These are phyloP conservation scores for Mycetomoellerius zeteki DNA, from an alignment of 1,140 invertebrate species.

Conservation along the genomic window DNA sequence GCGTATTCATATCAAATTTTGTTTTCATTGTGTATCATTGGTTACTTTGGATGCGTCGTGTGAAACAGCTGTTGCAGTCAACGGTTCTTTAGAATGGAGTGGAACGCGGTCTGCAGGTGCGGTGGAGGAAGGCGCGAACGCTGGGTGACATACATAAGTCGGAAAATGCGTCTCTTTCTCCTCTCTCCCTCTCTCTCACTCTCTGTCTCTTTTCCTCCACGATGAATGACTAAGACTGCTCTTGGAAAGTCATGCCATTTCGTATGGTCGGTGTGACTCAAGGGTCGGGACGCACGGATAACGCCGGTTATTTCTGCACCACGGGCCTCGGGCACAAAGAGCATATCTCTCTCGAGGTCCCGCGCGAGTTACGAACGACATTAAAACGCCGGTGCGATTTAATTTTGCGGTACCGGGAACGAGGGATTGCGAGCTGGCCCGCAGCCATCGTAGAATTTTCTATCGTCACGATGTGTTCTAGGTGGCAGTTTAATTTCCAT, in stretches of 20 bases:
- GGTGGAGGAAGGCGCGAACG: constrained; percentile 5
- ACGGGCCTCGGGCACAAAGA: constrained; percentile 77
- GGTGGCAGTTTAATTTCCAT: constrained; percentile 9
- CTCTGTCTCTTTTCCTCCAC: constrained; percentile 21
- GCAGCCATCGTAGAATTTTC: constrained; percentile 54
- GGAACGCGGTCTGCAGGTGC: constrained; percentile 46
- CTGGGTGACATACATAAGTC: constrained; percentile 3
- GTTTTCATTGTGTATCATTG: constrained; percentile 53
- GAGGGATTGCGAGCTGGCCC: constrained; percentile 25
- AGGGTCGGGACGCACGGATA: constrained; percentile 67
- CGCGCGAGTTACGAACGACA: constrained; percentile 68
- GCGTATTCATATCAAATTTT: background rate
- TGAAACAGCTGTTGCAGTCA: constrained; percentile 65
- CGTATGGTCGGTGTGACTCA: constrained; percentile 68
- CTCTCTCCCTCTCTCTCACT: constrained; percentile 20
- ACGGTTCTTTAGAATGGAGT: constrained; percentile 46
- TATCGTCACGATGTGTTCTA: constrained; percentile 24
- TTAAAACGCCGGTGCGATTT: constrained; percentile 70
- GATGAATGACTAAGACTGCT: constrained; percentile 77
- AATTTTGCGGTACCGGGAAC: constrained; percentile 74
- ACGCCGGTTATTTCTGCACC: constrained; percentile 79
- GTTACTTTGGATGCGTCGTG: constrained; percentile 29
- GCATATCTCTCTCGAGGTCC: constrained; percentile 26
- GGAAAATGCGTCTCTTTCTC: background rate
- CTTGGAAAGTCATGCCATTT: constrained; percentile 71